Conservation (phyloP, 1,140 invertebrate genomes). For the Pseudomyrmex gracilis region DNA sequence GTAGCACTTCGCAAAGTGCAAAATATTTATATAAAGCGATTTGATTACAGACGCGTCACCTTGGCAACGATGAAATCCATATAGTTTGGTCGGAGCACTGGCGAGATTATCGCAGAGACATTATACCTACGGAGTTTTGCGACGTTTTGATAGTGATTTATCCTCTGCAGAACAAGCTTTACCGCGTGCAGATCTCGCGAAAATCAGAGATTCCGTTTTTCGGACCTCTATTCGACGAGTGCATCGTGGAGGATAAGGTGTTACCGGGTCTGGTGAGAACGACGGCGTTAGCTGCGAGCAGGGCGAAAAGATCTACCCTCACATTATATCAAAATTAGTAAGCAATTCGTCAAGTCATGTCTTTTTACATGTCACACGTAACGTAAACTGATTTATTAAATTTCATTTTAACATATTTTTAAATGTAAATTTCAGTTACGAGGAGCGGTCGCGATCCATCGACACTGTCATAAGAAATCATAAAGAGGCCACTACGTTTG, state of each 20-base stretch:
- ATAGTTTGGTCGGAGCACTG: constrained; percentile 99
- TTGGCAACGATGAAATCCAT: constrained; percentile 99
- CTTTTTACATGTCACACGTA: neutral
- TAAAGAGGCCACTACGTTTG: constrained; percentile 95
- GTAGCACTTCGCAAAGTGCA: neutral
- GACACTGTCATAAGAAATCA: constrained; percentile 96
- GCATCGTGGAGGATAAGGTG: constrained; percentile 93
- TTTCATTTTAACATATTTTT: constrained; percentile 26
- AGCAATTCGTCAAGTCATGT: constrained; percentile 72
- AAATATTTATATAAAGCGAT: neutral
- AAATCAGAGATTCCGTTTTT: constrained; percentile 94
- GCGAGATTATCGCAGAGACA: constrained; percentile 97
- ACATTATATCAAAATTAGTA: constrained; percentile 97
- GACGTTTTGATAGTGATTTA: constrained; percentile 99
- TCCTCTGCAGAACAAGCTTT: constrained; percentile 90
- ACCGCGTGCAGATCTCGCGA: constrained; percentile 82
- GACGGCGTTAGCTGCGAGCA: constrained; percentile 96
- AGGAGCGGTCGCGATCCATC: constrained; percentile 94
- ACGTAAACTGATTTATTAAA: neutral
- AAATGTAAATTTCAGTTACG: constrained; percentile 89
- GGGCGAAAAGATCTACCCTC: constrained; percentile 94
- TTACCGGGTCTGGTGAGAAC: constrained; percentile 95
- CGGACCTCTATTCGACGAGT: constrained; percentile 98
- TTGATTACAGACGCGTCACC: constrained; percentile 92
- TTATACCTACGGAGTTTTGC: constrained; percentile 99